phyloP scores from a whole-genome alignment of 1,140 invertebrate species.

The Drosophila aff. region DNA sequence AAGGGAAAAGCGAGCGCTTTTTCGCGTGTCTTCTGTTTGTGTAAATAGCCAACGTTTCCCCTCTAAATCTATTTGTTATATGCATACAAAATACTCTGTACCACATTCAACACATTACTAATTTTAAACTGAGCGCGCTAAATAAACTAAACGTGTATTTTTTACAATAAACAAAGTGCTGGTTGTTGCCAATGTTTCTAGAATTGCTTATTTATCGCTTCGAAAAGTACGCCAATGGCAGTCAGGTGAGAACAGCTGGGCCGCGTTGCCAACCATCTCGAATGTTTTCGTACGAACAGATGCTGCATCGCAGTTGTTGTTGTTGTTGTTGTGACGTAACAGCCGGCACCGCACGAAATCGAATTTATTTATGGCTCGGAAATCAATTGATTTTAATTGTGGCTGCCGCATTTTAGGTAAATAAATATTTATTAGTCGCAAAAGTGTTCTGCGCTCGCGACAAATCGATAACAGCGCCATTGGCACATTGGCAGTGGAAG shows the following conservation, averaged over 20 bases:
- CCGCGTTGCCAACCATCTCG: slow-evolving; percentile 56
- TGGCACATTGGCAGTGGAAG: neutral
- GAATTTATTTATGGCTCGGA: slow-evolving; percentile 31
- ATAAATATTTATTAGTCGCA: slow-evolving; percentile 10
- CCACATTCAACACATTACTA: slow-evolving; percentile 63
- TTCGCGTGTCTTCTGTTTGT: slow-evolving; percentile 57
- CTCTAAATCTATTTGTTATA: slow-evolving; percentile 61
- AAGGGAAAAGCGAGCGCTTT: slow-evolving; percentile 7
- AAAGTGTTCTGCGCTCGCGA: slow-evolving; percentile 21
- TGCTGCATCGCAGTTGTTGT: slow-evolving; percentile 19
- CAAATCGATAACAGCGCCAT: slow-evolving; percentile 34
- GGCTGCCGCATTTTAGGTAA: slow-evolving; percentile 14
- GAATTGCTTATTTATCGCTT: neutral
- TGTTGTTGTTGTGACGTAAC: slow-evolving; percentile 54
- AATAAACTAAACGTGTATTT: slow-evolving; percentile 81
- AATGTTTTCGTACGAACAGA: slow-evolving; percentile 18
- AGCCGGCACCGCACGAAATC: slow-evolving; percentile 32
- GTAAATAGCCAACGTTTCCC: slow-evolving; percentile 69
- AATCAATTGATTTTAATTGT: slow-evolving; percentile 48
- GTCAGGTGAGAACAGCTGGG: slow-evolving; percentile 56
- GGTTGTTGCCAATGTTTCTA: neutral
- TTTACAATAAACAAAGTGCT: slow-evolving; percentile 59
- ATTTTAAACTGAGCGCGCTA: slow-evolving; percentile 75
- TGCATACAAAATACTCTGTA: slow-evolving; percentile 48
- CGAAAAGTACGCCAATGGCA: neutral